Base-by-base conservation (phyloP, 2,888 invertebrate species). In the Dryococelus australis region DNA sequence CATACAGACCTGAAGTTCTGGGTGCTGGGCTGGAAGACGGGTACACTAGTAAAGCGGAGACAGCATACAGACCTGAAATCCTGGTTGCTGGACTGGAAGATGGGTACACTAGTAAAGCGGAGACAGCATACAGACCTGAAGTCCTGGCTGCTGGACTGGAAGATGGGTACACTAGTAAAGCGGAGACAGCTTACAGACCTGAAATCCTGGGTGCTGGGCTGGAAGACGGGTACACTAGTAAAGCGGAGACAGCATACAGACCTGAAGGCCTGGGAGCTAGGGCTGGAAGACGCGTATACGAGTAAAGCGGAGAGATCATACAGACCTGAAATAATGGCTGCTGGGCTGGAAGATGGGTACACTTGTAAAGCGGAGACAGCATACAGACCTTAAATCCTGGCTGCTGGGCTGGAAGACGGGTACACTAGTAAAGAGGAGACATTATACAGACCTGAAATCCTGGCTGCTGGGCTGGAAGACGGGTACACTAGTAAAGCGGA, bases 371-470 rank as follows among this genome's bases (percentile, higher is more conserved):
- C 1, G 35, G 2, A 35, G 35, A 4, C 2, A 47, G 47, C 1
- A 16, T 47, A 24, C 65, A n/a, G 87, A 91, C 94, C 92, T 93
- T 89, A 93, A 95, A 90, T 96, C 96, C 90, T 95, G 94, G 0
- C 95, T 96, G 86, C 97, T 97, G 0, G 98, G 97, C 91, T 97
- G 95, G 92, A 98, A 98, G 43, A 97, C 94, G 0, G 98, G 97
- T 35, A 35, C 35, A 35, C 35, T 35, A 35, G 35, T 4, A 35
- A 1, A 35, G 35, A 35, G 35, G 2, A 35, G 35, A 4, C 2
- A 47, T 3, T 13, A 16, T 47, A 24, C 65, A n/a, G 87, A 91
- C 94, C 92, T 93, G 89, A 93, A 95, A 90, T 96, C 96, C 90
- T 95, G 94, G 0, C 95, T 96, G 86, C 97, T 97, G 0, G 98